Conservation (phyloP, 2,797 vertebrate genomes). For the Brachymystax lenok region DNA sequence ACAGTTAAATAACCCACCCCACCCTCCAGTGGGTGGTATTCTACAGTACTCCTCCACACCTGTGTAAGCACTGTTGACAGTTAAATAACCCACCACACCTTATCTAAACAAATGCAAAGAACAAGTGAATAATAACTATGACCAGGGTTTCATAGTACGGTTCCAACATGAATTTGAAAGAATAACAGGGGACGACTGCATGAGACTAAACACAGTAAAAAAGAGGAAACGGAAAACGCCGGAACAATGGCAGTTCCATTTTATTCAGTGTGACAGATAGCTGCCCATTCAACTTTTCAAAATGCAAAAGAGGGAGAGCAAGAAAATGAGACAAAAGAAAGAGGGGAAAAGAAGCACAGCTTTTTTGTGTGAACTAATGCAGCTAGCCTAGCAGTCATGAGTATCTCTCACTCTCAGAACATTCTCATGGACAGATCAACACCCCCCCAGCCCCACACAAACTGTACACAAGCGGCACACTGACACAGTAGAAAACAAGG, state of each 20-base stretch:
- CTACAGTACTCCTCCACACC: background rate
- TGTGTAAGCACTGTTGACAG: background rate
- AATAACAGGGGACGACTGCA: background rate
- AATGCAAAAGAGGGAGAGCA: constrained; percentile 40
- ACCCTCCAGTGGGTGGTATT: background rate
- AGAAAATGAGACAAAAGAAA: constrained; percentile 30
- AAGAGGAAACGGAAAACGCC: constrained; percentile 35
- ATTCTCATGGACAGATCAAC: constrained; percentile 49
- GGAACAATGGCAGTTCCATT: constrained; percentile 62
- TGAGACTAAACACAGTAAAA: background rate
- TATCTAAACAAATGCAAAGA: background rate
- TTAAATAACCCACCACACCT: background rate
- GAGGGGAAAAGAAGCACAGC: constrained; percentile 32
- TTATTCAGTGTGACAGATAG: constrained; percentile 71
- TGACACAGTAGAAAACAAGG: constrained; percentile 70
- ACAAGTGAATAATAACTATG: too few species aligned
- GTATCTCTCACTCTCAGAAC: constrained; percentile 57
- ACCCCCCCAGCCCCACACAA: constrained; percentile 38
- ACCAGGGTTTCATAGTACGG: background rate
- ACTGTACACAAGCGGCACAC: constrained; percentile 39
- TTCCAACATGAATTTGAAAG: background rate
- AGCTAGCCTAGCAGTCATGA: constrained; percentile 48
- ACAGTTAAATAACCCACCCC: background rate
- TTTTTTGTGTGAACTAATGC: constrained; percentile 42
- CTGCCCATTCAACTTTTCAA: constrained; percentile 61